A percentile compares a stretch with the other conserved stretches of the same genome.
These are phyloP conservation scores for Myotis davidii DNA, from an alignment of 2,113 vertebrate species.

Conservation along the genomic window DNA sequence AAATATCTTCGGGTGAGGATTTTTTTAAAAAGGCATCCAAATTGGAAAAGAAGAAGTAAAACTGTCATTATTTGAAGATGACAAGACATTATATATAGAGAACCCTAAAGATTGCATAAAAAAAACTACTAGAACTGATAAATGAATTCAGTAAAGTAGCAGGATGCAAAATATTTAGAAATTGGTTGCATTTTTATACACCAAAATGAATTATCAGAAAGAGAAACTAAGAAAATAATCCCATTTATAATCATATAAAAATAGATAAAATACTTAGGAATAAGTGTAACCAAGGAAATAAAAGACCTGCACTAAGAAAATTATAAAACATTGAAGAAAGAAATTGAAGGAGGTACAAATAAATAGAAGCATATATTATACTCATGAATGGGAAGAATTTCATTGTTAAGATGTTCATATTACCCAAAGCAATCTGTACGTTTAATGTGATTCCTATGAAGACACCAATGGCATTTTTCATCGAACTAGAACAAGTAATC, in stretches of 20 bases:
- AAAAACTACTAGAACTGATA: background rate
- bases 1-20: no score
- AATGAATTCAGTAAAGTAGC: background rate
- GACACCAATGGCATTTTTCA: background rate
- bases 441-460: background rate
- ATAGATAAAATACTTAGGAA: background rate
- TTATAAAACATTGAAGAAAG: background rate
- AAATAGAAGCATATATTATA: background rate
- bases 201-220: background rate
- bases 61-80: background rate
- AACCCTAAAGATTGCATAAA: background rate
- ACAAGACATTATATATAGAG: background rate
- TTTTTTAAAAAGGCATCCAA: background rate
- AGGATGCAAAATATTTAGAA: background rate
- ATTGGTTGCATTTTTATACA: background rate
- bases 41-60: background rate
- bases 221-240: background rate
- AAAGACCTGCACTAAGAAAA: background rate
- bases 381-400: background rate
- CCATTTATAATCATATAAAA: background rate
- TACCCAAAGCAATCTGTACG: background rate
- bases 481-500: background rate
- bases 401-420: background rate
- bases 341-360: background rate
- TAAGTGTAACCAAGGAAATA: background rate